Percentiles rank a stretch among this genome's conserved stretches.
Conservation (phyloP, 2,888 invertebrate genomes). For the Nysson spinosus region DNA sequence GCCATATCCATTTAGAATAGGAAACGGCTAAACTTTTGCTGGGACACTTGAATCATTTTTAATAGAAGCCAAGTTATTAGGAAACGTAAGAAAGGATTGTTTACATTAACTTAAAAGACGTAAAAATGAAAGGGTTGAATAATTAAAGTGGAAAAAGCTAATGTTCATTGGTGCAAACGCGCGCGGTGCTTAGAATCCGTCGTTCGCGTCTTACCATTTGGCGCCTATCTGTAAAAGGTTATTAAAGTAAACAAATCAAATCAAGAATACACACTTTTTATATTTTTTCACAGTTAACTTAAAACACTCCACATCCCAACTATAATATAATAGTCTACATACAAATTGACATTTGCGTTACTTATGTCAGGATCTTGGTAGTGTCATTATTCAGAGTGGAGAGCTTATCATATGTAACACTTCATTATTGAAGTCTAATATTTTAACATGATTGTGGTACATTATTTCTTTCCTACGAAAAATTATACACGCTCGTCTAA, state of each 20-base stretch:
- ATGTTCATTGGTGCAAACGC: no score
- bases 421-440: slow-evolving; percentile 34
- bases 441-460: slow-evolving; percentile 31
- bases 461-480: slow-evolving; percentile 46
- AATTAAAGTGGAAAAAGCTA: no score
- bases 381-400: slow-evolving; percentile 13
- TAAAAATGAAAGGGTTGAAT: no score
- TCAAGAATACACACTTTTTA: slow-evolving; percentile 53
- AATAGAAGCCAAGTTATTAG: no score
- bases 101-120: no score
- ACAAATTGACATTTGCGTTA: slow-evolving; percentile 42
- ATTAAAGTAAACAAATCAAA: slow-evolving; percentile 19
- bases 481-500: slow-evolving; percentile 52
- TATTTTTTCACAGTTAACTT: slow-evolving; percentile 54
- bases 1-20: no score
- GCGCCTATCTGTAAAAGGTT: slow-evolving; percentile 6
- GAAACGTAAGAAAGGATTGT: no score
- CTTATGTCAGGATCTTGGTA: slow-evolving; percentile 20
- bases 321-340: slow-evolving; percentile 51
- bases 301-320: slow-evolving; percentile 43
- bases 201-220: no score
- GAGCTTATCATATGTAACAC: slow-evolving; percentile 21
- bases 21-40: no score
- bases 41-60: no score
- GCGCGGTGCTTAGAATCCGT: no score